These are phyloP conservation scores for Stichodactyla helianthus DNA, from an alignment of 64 coral and sea anemone species.

Conservation along the genomic window DNA sequence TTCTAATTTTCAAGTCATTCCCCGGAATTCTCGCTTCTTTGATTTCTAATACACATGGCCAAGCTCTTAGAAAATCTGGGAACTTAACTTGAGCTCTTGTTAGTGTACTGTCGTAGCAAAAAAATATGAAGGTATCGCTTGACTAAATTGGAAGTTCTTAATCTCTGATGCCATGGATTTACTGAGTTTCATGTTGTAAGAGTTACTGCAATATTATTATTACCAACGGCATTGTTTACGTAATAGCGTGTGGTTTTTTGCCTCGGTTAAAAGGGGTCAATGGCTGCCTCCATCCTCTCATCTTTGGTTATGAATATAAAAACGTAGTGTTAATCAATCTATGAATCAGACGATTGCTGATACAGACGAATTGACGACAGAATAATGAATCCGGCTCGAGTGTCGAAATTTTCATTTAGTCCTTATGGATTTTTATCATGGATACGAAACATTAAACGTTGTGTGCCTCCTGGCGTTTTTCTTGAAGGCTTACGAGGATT, in stretches of 20 bases:
- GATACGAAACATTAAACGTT: not conserved
- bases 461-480: not conserved
- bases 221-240: not conserved
- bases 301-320: not conserved
- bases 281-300: not conserved
- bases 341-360: not conserved
- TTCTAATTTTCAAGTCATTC: conserved; percentile 6
- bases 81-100: not conserved
- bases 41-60: not conserved
- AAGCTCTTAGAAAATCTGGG: not conserved
- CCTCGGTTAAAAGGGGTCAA: conserved; percentile 6
- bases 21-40: not conserved
- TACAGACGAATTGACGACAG: not conserved
- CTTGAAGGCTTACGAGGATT: not conserved
- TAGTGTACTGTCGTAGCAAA: no score
- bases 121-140: not conserved
- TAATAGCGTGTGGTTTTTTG: not conserved
- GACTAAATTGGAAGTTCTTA: not conserved
- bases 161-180: not conserved
- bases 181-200: not conserved
- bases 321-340: not conserved
- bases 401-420: not conserved
- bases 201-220: conserved; percentile 1
- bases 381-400: not conserved
- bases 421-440: not conserved